Base-by-base conservation (phyloP, 23 tunicate species). In the Trididemnum clinides region DNA sequence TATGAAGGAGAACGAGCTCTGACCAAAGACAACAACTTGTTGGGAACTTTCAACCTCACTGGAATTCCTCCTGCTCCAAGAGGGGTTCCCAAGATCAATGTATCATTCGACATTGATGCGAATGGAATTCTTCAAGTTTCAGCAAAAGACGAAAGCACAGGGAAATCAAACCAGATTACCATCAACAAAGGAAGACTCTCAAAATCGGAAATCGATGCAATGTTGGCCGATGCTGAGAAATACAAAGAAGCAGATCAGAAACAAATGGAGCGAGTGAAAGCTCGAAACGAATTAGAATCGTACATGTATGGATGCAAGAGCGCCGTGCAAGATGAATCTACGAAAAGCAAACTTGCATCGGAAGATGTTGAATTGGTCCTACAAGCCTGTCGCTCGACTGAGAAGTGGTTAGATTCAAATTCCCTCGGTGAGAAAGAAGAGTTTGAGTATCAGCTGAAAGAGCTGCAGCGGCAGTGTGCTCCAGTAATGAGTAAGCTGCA, bases 1-100 rank as follows among this genome's bases (percentile, higher is more conserved):
- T 91, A 81, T 81, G 96, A 91, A 64, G 96, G 96, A 1, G 96
- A 91, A 57, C 79, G 96, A 33, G 80, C 96, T 28, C 50, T 87
- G 32, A 87, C 91, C 33, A 91, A 91, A 44, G 91, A 91, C 88
- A 91, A 91, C 91, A 84, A 91, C 80, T 63, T 91, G 26, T 81
- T 91, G 21, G 96, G 96, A 1, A 76, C 83, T 4, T 91, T 91
- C 59, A 89, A 87, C 49, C 83, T 87, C 25, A 39, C 91, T 0
- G 96, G 96, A 63, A 87, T 91, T 30, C 75, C 91, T 33, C 91
- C 96, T 3, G 96, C 96, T 26, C 88, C 88, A 49, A 83, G 88
- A 30, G 96, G 96, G 0, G 91, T 73, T 20, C 96, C 96, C 1
- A 83, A 91, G 44, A 87, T 91, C 33, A 59, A 87, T 19, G 96